Base-by-base conservation (phyloP, 2,797 vertebrate genomes). In the Sebastes kiyomatsui region DNA sequence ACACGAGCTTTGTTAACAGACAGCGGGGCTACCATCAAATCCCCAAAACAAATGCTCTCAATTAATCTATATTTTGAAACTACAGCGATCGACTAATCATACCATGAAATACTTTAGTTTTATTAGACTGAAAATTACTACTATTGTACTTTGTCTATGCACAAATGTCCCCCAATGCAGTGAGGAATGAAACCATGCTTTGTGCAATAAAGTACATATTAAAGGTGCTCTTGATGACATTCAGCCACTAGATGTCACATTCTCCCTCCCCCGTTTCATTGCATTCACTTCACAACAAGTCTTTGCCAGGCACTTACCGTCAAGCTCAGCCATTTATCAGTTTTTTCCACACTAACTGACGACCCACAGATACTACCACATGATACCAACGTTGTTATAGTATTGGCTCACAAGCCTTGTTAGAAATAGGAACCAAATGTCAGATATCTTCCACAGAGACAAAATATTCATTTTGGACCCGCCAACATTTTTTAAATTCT, bases 1-100 rank as follows among this genome's bases (percentile, higher is more conserved):
- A 71, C 38, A 81, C 8, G 1, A 80, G 20, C n/a, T 67, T 67
- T 75, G 5, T 35, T 74, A 35, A 61, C 38, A 54, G 20, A 72
- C 49, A 75, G 33, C n/a, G 7, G 25, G 30, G n/a, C 62, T 4
- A 7, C 30, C 6, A 52, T 59, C 30, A 55, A 23, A 54, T 61
- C 4, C 11, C 28, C 7, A 12, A 30, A 67, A 22, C 6, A 60
- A 77, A 23, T 33, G 4, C 2, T 35, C 5, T 11, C 12, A 23
- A 1, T 18, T 27, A 2, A 9, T 54, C 13, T 25, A 2, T 7
- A 27, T 49, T 22, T 58, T 65, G 9, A 74, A 68, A 59, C 23
- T 35, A 10, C 12, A 35, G 4, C 27, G 5, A 27, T 67, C 1
- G 0, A 55, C 13, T 13, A 30, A 35, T 61, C 12, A 16, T 32